A percentile compares a stretch with the other conserved stretches of the same genome.
Evolutionary conservation across 2,797 vertebrate species (phyloP).

Genomic region (Acrossocheilus wenchowensis): DNA sequence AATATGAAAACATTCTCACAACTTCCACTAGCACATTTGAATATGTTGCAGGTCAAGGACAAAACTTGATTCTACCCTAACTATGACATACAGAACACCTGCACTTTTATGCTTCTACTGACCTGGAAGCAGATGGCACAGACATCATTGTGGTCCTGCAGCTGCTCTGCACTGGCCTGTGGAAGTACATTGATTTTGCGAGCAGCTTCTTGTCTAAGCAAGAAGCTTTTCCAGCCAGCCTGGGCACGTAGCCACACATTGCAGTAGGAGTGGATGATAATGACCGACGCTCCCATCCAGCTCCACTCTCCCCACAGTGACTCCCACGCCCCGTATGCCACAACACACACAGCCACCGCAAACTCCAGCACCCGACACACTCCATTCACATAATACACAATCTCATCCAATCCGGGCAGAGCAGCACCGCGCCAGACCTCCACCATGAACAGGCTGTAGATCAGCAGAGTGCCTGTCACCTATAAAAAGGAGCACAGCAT

Average conservation of each 20-base stretch:
- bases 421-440: constrained; percentile 80
- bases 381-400: constrained; percentile 86
- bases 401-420: constrained; percentile 85
- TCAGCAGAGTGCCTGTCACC: constrained; percentile 86
- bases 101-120: constrained; percentile 38
- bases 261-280: constrained; percentile 90
- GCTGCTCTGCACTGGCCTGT: constrained; percentile 77
- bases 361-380: constrained; percentile 88
- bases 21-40: not conserved
- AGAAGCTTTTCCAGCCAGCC: constrained; percentile 88
- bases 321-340: constrained; percentile 88
- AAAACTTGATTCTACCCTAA: not conserved
- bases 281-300: constrained; percentile 89
- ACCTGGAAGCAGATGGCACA: constrained; percentile 93
- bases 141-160: constrained; percentile 81
- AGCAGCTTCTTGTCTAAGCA: constrained; percentile 84
- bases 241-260: constrained; percentile 89
- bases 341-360: constrained; percentile 86
- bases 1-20: not conserved
- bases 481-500: constrained; percentile 46
- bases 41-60: not conserved
- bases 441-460: constrained; percentile 86
- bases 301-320: constrained; percentile 89
- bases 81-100: not conserved
- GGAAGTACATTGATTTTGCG: constrained; percentile 85